phyloP scores from a whole-genome alignment of 2,888 invertebrate species.

The Zeuzera pyrina region DNA sequence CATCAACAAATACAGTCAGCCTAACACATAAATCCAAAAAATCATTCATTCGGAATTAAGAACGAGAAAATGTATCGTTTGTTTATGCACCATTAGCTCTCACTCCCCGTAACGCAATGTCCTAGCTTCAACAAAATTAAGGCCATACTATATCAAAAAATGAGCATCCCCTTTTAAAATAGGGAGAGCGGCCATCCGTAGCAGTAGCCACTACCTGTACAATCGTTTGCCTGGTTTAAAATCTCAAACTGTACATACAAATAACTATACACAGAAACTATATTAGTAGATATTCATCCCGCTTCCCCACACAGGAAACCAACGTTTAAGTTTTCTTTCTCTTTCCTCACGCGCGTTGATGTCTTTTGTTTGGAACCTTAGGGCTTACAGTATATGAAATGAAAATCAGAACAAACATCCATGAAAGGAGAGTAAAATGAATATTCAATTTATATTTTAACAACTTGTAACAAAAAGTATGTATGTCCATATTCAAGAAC shows the following conservation, averaged over 20 bases:
- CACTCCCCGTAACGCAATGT: constrained; percentile 48
- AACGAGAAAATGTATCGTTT: too few relatives aligned
- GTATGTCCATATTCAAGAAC: too few relatives aligned
- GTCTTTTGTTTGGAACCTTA: constrained; percentile 50
- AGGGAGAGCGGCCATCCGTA: constrained; percentile 64
- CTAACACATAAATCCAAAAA: too few relatives aligned
- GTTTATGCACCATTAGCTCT: constrained; percentile 56
- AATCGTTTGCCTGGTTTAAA: too few relatives aligned
- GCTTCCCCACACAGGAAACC: constrained; percentile 38
- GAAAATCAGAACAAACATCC: constrained; percentile 18
- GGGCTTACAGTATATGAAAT: constrained; percentile 30
- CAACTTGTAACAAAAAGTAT: too few relatives aligned
- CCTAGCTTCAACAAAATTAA: constrained; percentile 41
- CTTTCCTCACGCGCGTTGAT: constrained; percentile 54
- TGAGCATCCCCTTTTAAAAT: constrained; percentile 36
- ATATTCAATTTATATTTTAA: too few relatives aligned
- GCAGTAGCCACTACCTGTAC: constrained; percentile 51
- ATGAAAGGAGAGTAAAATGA: too few relatives aligned
- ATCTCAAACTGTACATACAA: too few relatives aligned
- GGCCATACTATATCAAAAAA: constrained; percentile 40
- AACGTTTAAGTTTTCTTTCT: constrained; percentile 27
- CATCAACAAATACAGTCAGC: too few relatives aligned
- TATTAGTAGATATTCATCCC: constrained; percentile 37
- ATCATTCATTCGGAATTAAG: too few relatives aligned
- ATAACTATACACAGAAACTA: constrained; percentile 52